These are phyloP conservation scores for Plebejus anna DNA, from an alignment of 2,888 invertebrate genomes.

Conservation along the genomic window DNA sequence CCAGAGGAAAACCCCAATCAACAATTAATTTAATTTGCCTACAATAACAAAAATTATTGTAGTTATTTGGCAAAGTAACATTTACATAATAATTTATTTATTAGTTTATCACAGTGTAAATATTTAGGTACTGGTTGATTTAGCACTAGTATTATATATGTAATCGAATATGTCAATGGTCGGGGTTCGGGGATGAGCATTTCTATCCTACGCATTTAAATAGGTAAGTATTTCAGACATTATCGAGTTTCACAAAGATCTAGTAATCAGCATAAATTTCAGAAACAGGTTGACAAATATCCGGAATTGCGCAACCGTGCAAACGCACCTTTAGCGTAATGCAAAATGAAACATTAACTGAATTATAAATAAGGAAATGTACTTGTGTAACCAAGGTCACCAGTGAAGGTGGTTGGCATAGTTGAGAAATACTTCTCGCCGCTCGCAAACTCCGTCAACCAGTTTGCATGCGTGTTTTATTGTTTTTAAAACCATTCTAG, in stretches of 20 bases:
- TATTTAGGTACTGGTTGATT: not conserved
- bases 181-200: not conserved
- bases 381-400: slow-evolving; percentile 61
- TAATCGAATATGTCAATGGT: not conserved
- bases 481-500: not conserved
- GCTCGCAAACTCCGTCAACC: slow-evolving; percentile 39
- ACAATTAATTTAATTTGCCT: not conserved
- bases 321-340: slow-evolving; percentile 18
- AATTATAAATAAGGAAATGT: slow-evolving; percentile 65
- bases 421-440: slow-evolving; percentile 60
- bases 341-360: slow-evolving; percentile 49
- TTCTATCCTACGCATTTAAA: not conserved
- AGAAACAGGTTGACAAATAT: slow-evolving; percentile 4
- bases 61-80: not conserved
- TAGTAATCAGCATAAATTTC: not conserved
- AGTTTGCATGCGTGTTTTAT: not conserved
- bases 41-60: not conserved
- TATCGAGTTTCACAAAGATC: not conserved
- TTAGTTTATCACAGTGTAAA: not conserved
- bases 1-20: not conserved
- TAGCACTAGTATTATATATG: not conserved
- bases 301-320: slow-evolving; percentile 4
- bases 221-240: not conserved
- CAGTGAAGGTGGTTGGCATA: slow-evolving; percentile 63
- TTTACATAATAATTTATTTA: not conserved